Evolutionary conservation across 2,888 invertebrate genomes (phyloP).

Genomic region (Apamea monoglypha): DNA sequence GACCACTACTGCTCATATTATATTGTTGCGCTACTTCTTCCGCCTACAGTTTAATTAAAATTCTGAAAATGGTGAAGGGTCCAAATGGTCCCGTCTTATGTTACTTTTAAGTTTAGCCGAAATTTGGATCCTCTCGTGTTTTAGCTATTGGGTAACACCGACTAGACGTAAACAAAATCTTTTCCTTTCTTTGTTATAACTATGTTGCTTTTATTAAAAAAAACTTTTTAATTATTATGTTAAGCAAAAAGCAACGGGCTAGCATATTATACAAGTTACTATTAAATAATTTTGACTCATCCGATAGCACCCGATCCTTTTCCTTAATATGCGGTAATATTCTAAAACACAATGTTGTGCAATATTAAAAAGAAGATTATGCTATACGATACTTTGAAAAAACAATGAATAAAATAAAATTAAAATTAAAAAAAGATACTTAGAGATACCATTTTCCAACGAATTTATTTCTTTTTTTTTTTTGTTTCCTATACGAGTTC

Average conservation of each 20-base stretch:
- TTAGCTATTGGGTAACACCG: too few species aligned
- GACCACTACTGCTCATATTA: too few species aligned
- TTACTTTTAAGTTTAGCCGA: too few species aligned
- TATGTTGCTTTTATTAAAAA: background rate
- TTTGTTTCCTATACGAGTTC: background rate
- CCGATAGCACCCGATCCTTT: background rate
- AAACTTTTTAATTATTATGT: background rate
- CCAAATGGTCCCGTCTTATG: too few species aligned
- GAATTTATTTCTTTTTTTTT: background rate
- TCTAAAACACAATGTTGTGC: conserved; percentile 22
- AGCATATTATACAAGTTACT: background rate
- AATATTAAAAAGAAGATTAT: conserved; percentile 4
- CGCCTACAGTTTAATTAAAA: background rate
- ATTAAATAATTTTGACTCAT: conserved; percentile 16
- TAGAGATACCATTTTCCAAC: background rate
- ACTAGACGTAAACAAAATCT: background rate
- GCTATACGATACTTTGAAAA: background rate
- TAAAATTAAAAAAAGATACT: background rate
- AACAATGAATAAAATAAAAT: background rate
- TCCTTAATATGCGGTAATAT: conserved; percentile 10
- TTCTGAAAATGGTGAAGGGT: too few species aligned
- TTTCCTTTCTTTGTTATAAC: background rate
- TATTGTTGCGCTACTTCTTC: background rate
- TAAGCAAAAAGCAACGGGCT: background rate
- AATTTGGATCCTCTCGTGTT: too few species aligned